Percentiles rank a stretch among this genome's conserved stretches.
phyloP scores from a whole-genome alignment of 2,797 vertebrate genomes.

The Scolopax bukidnonensis region DNA sequence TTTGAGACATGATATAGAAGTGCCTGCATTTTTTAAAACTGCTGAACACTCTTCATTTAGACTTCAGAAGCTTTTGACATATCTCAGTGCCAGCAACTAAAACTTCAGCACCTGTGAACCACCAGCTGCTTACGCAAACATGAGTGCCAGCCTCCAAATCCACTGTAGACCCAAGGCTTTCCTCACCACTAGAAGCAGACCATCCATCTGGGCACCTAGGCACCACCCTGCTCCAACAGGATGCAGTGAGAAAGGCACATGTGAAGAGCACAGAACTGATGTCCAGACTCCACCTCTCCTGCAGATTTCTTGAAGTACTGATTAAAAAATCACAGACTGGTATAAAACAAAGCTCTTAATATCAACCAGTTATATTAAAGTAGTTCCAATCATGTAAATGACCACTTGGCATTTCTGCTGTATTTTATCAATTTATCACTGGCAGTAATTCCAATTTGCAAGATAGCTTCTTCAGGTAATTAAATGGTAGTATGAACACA shows the following conservation, averaged over 20 bases:
- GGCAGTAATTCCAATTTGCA: not conserved
- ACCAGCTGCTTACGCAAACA: not conserved
- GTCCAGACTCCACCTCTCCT: not conserved
- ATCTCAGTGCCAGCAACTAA: not conserved
- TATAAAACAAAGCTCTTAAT: not conserved
- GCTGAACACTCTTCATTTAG: not conserved
- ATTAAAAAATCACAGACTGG: not conserved
- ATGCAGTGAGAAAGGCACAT: not conserved
- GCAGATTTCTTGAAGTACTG: not conserved
- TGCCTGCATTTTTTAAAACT: not conserved
- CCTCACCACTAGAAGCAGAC: fast-evolving
- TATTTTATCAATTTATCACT: not conserved
- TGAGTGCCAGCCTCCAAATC: fast-evolving
- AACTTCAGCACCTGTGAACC: not conserved
- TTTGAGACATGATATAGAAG: not conserved
- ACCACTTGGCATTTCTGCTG: not conserved
- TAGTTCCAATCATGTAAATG: not conserved
- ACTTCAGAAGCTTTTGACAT: not conserved
- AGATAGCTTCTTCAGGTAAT: not conserved
- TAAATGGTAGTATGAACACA: not conserved
- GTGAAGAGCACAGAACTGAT: not conserved
- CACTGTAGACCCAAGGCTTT: not conserved
- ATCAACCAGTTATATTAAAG: not conserved
- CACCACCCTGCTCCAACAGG: not conserved
- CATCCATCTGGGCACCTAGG: not conserved